A percentile compares a stretch with the other conserved stretches of the same genome.
Evolutionary conservation across 2,888 invertebrate genomes (phyloP).

Genomic region (Antheraea assamensis): DNA sequence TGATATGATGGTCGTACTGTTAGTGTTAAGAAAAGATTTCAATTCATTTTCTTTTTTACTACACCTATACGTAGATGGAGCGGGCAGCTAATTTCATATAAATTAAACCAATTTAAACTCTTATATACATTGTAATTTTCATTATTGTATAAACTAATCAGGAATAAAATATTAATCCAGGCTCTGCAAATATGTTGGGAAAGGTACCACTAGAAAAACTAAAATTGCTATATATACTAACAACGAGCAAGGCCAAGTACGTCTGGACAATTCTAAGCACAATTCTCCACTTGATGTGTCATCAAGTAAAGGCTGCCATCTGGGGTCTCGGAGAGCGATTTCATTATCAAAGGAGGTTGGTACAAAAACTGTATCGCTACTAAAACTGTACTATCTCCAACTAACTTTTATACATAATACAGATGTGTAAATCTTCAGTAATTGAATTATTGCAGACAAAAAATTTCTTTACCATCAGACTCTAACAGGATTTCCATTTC

Average conservation of each 20-base stretch:
- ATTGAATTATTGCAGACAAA: constrained; percentile 40
- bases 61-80: too few relatives aligned
- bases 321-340: constrained; percentile 36
- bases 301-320: constrained; percentile 13
- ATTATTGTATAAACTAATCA: background rate
- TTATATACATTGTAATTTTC: too few relatives aligned
- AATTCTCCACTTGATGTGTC: constrained; percentile 15
- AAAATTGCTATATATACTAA: background rate
- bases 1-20: too few relatives aligned
- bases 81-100: too few relatives aligned
- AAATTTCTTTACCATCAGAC: constrained; percentile 39
- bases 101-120: too few relatives aligned
- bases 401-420: constrained; percentile 24
- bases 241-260: background rate
- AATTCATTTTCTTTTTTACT: too few relatives aligned
- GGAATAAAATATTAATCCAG: background rate
- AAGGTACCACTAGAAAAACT: background rate
- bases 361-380: constrained; percentile 37
- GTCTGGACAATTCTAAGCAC: background rate
- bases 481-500: constrained; percentile 39
- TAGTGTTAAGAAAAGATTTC: too few relatives aligned
- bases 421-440: constrained; percentile 31
- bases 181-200: background rate
- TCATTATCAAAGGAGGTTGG: constrained; percentile 40
- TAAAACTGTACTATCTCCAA: constrained; percentile 16